These are phyloP conservation scores for Oscheius sp. DNA, from an alignment of 2,888 invertebrate genomes.

Conservation along the genomic window DNA sequence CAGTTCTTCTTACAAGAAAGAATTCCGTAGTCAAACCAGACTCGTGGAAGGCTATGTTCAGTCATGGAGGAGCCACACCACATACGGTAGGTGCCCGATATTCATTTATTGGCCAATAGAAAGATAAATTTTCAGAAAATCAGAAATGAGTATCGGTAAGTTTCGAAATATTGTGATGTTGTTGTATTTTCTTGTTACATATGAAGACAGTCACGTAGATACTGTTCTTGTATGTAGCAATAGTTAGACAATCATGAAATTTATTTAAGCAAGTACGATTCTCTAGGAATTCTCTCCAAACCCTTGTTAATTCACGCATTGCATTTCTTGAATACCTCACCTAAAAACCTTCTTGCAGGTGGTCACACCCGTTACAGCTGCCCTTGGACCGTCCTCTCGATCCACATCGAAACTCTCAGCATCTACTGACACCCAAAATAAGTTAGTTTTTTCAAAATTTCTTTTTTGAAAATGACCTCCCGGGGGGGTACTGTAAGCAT, in stretches of 20 bases:
- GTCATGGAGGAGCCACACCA: slow-evolving; percentile 15
- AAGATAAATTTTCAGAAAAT: background rate
- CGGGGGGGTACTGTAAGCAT: background rate
- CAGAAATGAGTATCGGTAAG: background rate
- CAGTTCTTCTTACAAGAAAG: slow-evolving; percentile 24
- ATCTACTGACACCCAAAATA: too few relatives aligned
- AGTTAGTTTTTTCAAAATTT: background rate
- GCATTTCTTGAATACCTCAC: background rate
- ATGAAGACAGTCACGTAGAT: too few relatives aligned
- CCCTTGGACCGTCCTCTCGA: background rate
- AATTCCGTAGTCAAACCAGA: slow-evolving; percentile 16
- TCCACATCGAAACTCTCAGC: background rate
- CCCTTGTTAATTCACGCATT: too few relatives aligned
- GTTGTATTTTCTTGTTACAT: slow-evolving; percentile 3
- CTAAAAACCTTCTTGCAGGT: slow-evolving; percentile 7
- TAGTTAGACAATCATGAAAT: too few relatives aligned
- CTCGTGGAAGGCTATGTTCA: slow-evolving; percentile 24
- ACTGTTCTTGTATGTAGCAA: too few relatives aligned
- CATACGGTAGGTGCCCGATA: slow-evolving; percentile 25
- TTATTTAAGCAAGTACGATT: too few relatives aligned
- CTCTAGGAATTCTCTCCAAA: too few relatives aligned
- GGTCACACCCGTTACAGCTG: slow-evolving; percentile 20
- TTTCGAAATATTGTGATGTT: background rate
- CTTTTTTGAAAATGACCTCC: background rate
- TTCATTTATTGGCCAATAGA: background rate